phyloP scores from a whole-genome alignment of 1,140 invertebrate genomes.

The Argopecten irradians region DNA sequence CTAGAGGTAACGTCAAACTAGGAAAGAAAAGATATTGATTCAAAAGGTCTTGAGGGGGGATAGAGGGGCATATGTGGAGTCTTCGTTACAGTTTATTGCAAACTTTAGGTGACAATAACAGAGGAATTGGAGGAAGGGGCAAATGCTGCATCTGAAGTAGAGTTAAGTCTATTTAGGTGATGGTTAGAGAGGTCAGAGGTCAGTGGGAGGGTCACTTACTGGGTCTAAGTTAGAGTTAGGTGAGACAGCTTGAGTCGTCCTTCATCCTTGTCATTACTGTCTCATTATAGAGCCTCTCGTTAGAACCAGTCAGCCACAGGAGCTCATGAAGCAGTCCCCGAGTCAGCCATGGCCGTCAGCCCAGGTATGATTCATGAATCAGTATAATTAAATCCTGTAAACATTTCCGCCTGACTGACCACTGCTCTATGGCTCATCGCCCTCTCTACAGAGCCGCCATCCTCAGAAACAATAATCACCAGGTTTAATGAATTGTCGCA shows the following conservation, averaged over 20 bases:
- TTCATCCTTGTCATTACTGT: conserved; percentile 21
- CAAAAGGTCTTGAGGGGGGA: neutral
- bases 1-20: too few relatives aligned
- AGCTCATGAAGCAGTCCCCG: conserved; percentile 4
- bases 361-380: conserved; percentile 21
- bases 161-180: too few relatives aligned
- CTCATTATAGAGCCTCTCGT: conserved; percentile 15
- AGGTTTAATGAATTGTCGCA: conserved; percentile 22
- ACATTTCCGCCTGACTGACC: conserved; percentile 20
- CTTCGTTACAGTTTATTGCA: neutral
- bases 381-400: conserved; percentile 23
- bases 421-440: conserved; percentile 19
- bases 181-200: too few relatives aligned
- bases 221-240: neutral
- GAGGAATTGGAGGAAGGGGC: too few relatives aligned
- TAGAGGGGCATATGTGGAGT: conserved; percentile 18
- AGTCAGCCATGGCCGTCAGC: conserved; percentile 19
- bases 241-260: conserved; percentile 20
- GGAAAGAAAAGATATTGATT: too few relatives aligned
- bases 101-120: too few relatives aligned
- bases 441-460: conserved; percentile 1
- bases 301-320: conserved; percentile 20
- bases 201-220: neutral
- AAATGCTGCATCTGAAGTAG: too few relatives aligned
- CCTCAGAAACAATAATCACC: conserved; percentile 21